phyloP scores from a whole-genome alignment of 2,113 vertebrate species.

The Perognathus longimembris region DNA sequence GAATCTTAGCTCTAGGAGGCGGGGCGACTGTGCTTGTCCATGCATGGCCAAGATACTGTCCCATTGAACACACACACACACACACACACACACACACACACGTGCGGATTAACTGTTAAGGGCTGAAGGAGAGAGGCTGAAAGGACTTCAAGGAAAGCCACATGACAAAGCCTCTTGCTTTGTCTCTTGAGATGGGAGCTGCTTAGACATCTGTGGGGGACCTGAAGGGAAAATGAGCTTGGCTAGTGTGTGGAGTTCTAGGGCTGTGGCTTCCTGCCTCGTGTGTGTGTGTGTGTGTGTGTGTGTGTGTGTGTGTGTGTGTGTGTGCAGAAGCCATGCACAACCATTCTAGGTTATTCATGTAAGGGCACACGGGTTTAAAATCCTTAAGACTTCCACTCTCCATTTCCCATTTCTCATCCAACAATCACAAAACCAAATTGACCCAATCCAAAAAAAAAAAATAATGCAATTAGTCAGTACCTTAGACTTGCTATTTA shows the following conservation, averaged over 20 bases:
- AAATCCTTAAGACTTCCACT: constrained; percentile 23
- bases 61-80: too few relatives aligned
- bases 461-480: constrained; percentile 87
- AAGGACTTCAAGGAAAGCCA: too few relatives aligned
- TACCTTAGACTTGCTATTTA: constrained; percentile 83
- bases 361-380: not conserved
- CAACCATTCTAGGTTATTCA: not conserved
- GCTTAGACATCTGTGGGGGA: accelerated
- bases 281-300: accelerated
- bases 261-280: accelerated
- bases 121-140: not conserved
- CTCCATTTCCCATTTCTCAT: constrained; percentile 68
- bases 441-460: constrained; percentile 85
- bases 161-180: not conserved
- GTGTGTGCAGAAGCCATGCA: not conserved
- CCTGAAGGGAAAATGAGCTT: not conserved
- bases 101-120: not conserved
- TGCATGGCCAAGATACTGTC: too few relatives aligned
- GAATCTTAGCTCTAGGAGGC: accelerated
- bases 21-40: accelerated
- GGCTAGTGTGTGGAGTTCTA: accelerated
- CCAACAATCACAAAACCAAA: constrained; percentile 83
- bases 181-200: not conserved
- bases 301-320: too few relatives aligned
- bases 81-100: too few relatives aligned